Evolutionary conservation across 2,113 vertebrate species (phyloP), one percentile per base, ranked within the genome.

Genomic region (Hippolais icterina): DNA sequence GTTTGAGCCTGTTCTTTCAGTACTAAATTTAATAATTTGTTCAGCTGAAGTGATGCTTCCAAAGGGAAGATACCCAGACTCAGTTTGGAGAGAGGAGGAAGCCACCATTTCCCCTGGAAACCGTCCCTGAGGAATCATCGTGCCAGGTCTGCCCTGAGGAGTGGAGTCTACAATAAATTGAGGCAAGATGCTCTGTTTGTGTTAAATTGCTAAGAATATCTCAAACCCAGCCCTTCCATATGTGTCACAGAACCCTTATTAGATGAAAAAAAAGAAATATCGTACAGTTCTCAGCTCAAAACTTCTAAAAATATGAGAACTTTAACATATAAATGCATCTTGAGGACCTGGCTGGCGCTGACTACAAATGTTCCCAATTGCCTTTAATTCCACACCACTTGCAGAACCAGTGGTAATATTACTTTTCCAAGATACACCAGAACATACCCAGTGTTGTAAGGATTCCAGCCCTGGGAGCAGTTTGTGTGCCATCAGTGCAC

Each of bases 51-150:
- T 1, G 15, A 33, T 44, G 42, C 53, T 85, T 81, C 49, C 46
- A 41, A 57, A 81, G 4, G 4, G 86, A 57, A 77, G 83, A 27
- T 10, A 46, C 37, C 18, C 12, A 29, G 70, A 5, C 52, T 59
- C 1, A 0, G 4, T 37, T 5, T n/a, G 53, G 60, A 7, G 12
- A 21, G 82, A 28, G 25, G 44, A 39, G 1, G 15, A 49, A 59
- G 77, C 46, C 24, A 3, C 8, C 9, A 50, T 16, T 66, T 42
- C 46, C 63, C 42, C 24, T 3, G 2, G 49, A 29, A 10, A 50
- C 6, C 6, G 2, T 56, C 63, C 50, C 33, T 2, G 68, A 39
- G 49, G 31, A 54, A 76, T 11, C 4, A 0, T 8, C n/a, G 74
- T 56, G 17, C 59, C 56, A 25, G 44, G 10, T 17, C 76, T 80